A percentile compares a stretch with the other conserved stretches of the same genome.
Conservation (phyloP, 2,797 vertebrate genomes). For the Neostethus bicornis region DNA sequence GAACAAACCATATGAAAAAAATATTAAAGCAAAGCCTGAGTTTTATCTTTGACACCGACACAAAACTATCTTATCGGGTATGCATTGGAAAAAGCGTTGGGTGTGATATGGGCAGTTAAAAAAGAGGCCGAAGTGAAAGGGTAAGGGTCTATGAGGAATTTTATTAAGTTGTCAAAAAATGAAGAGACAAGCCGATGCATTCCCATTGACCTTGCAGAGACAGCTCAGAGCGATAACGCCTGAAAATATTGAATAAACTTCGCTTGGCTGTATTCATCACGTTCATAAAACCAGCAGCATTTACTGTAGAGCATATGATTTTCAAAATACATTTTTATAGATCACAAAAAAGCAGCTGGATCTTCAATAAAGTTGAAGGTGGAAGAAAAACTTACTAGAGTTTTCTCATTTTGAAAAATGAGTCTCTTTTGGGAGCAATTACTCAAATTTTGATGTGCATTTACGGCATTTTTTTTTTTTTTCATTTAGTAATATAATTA, state of each 20-base stretch:
- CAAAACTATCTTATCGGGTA: conserved; percentile 72
- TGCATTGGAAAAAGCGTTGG: conserved; percentile 70
- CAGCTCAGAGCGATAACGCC: conserved; percentile 25
- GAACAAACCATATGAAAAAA: no score
- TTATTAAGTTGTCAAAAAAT: conserved; percentile 77
- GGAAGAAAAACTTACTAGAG: not conserved
- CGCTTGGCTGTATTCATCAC: conserved; percentile 6
- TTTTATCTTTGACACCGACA: conserved; percentile 61
- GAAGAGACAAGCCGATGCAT: conserved; percentile 39
- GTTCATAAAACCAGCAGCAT: not conserved
- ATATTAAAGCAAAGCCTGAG: conserved; percentile 17
- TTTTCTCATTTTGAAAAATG: not conserved
- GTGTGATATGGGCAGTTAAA: conserved; percentile 65
- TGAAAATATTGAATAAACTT: conserved; percentile 11
- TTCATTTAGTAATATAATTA: no score
- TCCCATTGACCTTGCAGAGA: conserved; percentile 54
- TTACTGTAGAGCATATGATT: not conserved
- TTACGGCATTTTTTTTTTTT: no score
- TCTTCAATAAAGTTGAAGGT: not conserved
- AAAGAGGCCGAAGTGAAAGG: conserved; percentile 51
- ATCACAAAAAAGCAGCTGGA: conserved; percentile 15
- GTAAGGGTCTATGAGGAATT: conserved; percentile 52
- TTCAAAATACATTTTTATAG: conserved; percentile 15
- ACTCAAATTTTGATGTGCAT: no score
- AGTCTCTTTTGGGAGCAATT: no score